Percentiles rank a stretch among this genome's conserved stretches.
These are phyloP conservation scores for Microhierax caerulescens DNA, from an alignment of 2,797 vertebrate genomes.

Conservation along the genomic window DNA sequence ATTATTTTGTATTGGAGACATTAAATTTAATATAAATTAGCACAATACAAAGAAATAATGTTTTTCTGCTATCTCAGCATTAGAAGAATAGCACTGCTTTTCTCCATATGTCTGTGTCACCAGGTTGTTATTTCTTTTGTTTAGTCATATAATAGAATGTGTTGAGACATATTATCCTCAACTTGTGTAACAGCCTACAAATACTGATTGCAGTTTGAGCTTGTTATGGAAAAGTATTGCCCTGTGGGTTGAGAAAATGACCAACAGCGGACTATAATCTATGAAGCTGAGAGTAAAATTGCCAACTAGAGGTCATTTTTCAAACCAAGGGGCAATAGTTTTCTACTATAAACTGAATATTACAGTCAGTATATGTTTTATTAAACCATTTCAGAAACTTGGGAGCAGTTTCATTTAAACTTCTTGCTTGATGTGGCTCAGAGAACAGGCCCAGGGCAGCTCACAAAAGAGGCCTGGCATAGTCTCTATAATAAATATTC, in stretches of 20 bases:
- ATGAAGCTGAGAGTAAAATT: conserved; percentile 81
- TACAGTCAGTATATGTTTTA: conserved; percentile 83
- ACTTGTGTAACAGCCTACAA: conserved; percentile 45
- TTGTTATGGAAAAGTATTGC: conserved; percentile 83
- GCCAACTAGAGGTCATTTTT: conserved; percentile 81
- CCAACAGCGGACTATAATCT: conserved; percentile 77
- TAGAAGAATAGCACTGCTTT: conserved; percentile 18
- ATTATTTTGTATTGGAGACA: conserved; percentile 26
- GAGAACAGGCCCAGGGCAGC: conserved; percentile 71
- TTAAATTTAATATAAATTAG: conserved; percentile 54
- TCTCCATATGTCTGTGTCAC: conserved; percentile 30
- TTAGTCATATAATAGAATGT: conserved; percentile 56
- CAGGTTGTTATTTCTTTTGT: conserved; percentile 66
- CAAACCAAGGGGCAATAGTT: conserved; percentile 81
- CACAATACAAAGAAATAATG: conserved; percentile 31
- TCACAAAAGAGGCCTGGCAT: conserved; percentile 57
- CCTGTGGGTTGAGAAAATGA: conserved; percentile 77
- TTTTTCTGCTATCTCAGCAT: conserved; percentile 36
- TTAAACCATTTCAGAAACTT: conserved; percentile 82
- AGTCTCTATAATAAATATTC: conserved; percentile 66
- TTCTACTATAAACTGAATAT: conserved; percentile 81
- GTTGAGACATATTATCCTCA: conserved; percentile 54
- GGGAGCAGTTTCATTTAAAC: conserved; percentile 82
- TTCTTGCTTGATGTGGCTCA: conserved; percentile 73
- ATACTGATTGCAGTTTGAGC: conserved; percentile 71